phyloP scores from a whole-genome alignment of 2,113 vertebrate genomes.

The Origma solitaria region DNA sequence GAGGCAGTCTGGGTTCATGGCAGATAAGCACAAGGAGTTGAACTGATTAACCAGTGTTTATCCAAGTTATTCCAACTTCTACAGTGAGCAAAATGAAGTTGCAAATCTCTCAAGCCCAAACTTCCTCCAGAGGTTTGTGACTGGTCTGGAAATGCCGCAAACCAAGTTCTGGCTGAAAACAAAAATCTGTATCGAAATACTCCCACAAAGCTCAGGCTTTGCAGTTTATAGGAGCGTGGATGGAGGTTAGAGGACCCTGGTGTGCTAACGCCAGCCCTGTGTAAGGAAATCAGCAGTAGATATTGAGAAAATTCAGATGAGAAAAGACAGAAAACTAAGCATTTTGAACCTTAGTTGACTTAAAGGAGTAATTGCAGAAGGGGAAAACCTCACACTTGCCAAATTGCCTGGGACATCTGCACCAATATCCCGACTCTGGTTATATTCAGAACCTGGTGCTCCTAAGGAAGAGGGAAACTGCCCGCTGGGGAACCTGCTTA shows the following conservation, averaged over 20 bases:
- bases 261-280: neutral
- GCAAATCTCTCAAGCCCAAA: neutral
- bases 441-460: slow-evolving; percentile 22
- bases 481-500: neutral
- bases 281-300: neutral
- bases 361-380: neutral
- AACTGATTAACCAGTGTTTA: slow-evolving; percentile 23
- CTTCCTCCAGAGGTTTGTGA: neutral
- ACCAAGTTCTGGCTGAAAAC: neutral
- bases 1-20: neutral
- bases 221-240: neutral
- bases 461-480: slow-evolving; percentile 3
- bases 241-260: neutral
- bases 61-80: slow-evolving; percentile 16
- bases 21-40: slow-evolving; percentile 18
- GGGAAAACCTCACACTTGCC: neutral
- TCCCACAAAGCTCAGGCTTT: neutral
- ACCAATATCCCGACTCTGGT: neutral
- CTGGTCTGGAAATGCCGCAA: neutral
- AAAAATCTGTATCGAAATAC: neutral
- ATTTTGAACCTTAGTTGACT: slow-evolving; percentile 45
- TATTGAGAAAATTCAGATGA: neutral
- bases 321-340: neutral
- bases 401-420: slow-evolving; percentile 9
- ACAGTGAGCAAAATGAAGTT: neutral